Evolutionary conservation across 2,888 invertebrate genomes (phyloP).

Genomic region (Nymphalis polychloros): DNA sequence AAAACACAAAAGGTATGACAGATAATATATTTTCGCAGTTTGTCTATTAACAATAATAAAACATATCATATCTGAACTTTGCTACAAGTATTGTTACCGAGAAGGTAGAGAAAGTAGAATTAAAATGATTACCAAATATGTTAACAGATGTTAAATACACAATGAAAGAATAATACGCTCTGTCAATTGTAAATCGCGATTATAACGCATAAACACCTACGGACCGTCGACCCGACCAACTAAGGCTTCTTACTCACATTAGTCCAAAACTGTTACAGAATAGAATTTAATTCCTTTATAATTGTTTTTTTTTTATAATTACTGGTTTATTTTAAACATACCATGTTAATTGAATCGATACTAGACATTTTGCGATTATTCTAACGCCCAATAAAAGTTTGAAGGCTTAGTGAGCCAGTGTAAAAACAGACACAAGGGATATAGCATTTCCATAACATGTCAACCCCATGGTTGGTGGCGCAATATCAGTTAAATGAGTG

Average conservation of each 20-base stretch:
- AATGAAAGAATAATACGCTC: conserved; percentile 40
- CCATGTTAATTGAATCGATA: too few relatives aligned
- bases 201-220: conserved; percentile 44
- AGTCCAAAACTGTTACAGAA: conserved; percentile 5
- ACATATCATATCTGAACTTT: conserved; percentile 17
- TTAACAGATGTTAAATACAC: conserved; percentile 37
- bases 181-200: conserved; percentile 41
- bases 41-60: not conserved
- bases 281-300: not conserved
- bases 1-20: too few relatives aligned
- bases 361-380: too few relatives aligned
- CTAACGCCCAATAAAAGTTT: too few relatives aligned
- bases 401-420: too few relatives aligned
- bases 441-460: too few relatives aligned
- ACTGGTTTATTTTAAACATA: not conserved
- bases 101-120: conserved; percentile 38
- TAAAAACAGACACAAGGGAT: too few relatives aligned
- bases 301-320: not conserved
- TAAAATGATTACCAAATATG: conserved; percentile 40
- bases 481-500: too few relatives aligned
- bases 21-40: too few relatives aligned
- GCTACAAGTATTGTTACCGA: conserved; percentile 31
- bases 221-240: conserved; percentile 14
- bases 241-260: conserved; percentile 16
- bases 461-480: too few relatives aligned